These are phyloP conservation scores for Syngnathus acus DNA, from an alignment of 2,797 vertebrate species.

Conservation along the genomic window DNA sequence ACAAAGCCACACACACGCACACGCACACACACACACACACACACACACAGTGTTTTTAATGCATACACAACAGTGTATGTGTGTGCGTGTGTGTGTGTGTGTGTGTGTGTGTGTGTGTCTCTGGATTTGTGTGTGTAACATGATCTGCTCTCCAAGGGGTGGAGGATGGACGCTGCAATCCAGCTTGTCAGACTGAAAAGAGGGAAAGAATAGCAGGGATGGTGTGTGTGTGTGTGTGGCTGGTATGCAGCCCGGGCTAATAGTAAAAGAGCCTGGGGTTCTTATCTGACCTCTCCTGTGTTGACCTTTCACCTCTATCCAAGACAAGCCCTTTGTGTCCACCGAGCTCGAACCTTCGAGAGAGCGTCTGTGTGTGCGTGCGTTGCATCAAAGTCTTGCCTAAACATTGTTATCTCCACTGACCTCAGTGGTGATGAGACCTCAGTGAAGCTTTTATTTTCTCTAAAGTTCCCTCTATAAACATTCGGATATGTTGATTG, in stretches of 20 bases:
- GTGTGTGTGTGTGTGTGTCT: slow-evolving; percentile 12
- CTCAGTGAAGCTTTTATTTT: slow-evolving; percentile 45
- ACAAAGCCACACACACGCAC: no score
- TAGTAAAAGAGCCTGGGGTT: slow-evolving; percentile 59
- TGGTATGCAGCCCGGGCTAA: slow-evolving; percentile 51
- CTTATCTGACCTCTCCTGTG: slow-evolving; percentile 63
- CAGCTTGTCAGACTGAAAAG: slow-evolving; percentile 25
- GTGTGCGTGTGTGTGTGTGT: slow-evolving; percentile 9
- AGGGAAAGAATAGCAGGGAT: slow-evolving; percentile 38
- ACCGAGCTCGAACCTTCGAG: slow-evolving; percentile 40
- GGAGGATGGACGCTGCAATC: slow-evolving; percentile 22
- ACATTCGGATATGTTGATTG: slow-evolving; percentile 37
- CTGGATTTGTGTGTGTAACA: slow-evolving; percentile 20
- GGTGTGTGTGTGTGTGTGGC: slow-evolving; percentile 26
- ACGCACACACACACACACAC: not conserved
- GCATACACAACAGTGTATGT: slow-evolving; percentile 10
- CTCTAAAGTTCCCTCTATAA: slow-evolving; percentile 29
- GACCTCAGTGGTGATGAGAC: slow-evolving; percentile 69
- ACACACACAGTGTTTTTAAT: slow-evolving; percentile 10
- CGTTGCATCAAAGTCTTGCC: slow-evolving; percentile 82
- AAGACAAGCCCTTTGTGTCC: slow-evolving; percentile 62
- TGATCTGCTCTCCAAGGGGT: slow-evolving; percentile 20
- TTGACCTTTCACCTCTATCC: slow-evolving; percentile 56
- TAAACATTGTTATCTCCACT: slow-evolving; percentile 77
- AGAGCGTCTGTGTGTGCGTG: slow-evolving; percentile 33